Conservation (phyloP, 2,113 vertebrate genomes). For the Spizaetus ornatus region DNA sequence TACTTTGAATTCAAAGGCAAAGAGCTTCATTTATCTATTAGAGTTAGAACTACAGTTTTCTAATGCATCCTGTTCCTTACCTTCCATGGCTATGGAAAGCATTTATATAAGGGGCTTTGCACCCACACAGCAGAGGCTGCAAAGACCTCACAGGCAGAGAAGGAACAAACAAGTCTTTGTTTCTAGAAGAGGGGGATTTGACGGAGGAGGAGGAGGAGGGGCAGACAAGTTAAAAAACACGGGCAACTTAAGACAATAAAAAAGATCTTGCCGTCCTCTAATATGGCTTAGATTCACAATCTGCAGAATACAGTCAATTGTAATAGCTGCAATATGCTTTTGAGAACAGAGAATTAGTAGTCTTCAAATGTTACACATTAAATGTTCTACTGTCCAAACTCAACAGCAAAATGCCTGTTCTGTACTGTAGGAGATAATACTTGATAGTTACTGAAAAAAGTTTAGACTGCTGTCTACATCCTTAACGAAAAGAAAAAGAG, state of each 20-base stretch:
- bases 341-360: not conserved
- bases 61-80: conserved; percentile 41
- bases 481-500: not conserved
- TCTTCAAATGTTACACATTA: not conserved
- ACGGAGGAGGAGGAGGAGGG: not conserved
- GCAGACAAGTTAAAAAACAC: conserved; percentile 21
- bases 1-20: not conserved
- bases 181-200: conserved; percentile 55
- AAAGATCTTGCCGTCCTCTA: not conserved
- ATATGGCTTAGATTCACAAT: not conserved
- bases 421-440: not conserved
- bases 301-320: not conserved
- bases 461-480: not conserved
- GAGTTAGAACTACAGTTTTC: not conserved
- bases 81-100: conserved; percentile 41
- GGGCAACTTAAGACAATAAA: not conserved
- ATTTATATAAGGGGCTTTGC: conserved; percentile 57
- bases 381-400: not conserved
- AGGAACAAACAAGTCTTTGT: conserved; percentile 74
- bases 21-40: not conserved
- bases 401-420: not conserved
- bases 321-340: not conserved
- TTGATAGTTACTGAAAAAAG: not conserved
- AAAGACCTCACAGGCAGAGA: conserved; percentile 76
- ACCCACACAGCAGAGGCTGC: conserved; percentile 48